Evolutionary conservation across 2,113 vertebrate species (phyloP), one percentile per base, ranked within the genome.

Genomic region (Cyanistes caeruleus): DNA sequence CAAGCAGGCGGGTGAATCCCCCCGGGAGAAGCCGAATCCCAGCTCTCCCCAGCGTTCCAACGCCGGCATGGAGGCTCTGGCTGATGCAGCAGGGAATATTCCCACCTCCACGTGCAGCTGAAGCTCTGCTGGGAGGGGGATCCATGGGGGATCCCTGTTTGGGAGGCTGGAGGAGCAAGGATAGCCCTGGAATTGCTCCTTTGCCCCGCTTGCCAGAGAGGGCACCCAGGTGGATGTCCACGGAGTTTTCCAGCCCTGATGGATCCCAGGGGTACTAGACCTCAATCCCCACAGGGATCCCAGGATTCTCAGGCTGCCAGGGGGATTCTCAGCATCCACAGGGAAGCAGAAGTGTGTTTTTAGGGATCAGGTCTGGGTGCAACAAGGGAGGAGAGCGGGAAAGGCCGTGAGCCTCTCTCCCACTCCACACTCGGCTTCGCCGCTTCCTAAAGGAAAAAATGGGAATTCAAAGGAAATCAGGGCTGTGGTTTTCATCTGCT

Each of bases 21-120:
- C 35, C 14, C 5, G 41, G 70, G 63, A 69, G 55, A 41, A 49
- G n/a, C 48, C 2, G 21, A 43, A 49, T 51, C 18, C 41, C 49
- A 56, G 63, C 49, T 84, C 79, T 63, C 55, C 63, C 48, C 55
- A 28, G 41, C 8, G 1, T 68, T 56, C 48, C 64, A 43, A 11
- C 0, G 0, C 41, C 0, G 3, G 48, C 41, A 49, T 55, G 37
- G 60, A 60, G 15, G 33, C 52, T 82, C 37, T 39, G 30, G 37
- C 48, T 75, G n/a, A 22, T 53, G 35, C 30, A 76, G 41, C 35
- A 49, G 49, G 35, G 43, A 70, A 37, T 44, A 56, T 77, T 37
- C 41, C 31, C 63, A 70, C 15, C 18, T 77, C 72, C 22, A 43
- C 22, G 22, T 1, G 22, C 63, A 49, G 59, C 76, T 52, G 62